These are phyloP conservation scores for Pelusios castaneus DNA, from an alignment of 2,113 vertebrate species.

Conservation along the genomic window DNA sequence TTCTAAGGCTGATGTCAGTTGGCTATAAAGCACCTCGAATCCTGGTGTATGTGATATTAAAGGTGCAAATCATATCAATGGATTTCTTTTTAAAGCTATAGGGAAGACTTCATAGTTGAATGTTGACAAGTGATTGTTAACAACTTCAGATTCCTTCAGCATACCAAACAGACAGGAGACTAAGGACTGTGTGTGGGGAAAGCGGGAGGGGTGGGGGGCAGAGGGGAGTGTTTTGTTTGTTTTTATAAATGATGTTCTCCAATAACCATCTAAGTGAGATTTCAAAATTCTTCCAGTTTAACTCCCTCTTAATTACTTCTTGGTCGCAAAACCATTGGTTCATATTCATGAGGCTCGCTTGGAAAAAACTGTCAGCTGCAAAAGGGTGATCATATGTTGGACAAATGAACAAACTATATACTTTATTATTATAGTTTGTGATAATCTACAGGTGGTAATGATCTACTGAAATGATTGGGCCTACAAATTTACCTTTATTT, in stretches of 20 bases:
- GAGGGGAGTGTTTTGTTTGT: background rate
- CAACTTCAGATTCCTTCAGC: accelerated
- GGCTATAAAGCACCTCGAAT: background rate
- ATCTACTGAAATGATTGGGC: background rate
- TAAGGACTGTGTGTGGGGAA: too few relatives aligned
- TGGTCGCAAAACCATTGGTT: background rate
- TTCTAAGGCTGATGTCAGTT: background rate
- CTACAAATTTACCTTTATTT: background rate
- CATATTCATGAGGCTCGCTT: background rate
- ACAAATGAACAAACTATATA: background rate
- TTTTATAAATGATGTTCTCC: background rate
- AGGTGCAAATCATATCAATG: background rate
- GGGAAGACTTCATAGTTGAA: background rate
- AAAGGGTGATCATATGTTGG: background rate
- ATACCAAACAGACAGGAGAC: background rate
- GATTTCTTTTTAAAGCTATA: constrained; percentile 23
- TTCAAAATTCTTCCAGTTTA: background rate
- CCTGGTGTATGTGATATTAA: background rate
- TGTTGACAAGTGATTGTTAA: background rate
- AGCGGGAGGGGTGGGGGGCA: too few relatives aligned
- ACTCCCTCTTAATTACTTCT: background rate
- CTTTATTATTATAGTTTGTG: background rate
- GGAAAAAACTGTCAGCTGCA: background rate
- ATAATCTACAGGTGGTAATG: background rate
- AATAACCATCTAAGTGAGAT: background rate